These are phyloP conservation scores for Ecliptopera silaceata DNA, from an alignment of 2,888 invertebrate species.

Conservation along the genomic window DNA sequence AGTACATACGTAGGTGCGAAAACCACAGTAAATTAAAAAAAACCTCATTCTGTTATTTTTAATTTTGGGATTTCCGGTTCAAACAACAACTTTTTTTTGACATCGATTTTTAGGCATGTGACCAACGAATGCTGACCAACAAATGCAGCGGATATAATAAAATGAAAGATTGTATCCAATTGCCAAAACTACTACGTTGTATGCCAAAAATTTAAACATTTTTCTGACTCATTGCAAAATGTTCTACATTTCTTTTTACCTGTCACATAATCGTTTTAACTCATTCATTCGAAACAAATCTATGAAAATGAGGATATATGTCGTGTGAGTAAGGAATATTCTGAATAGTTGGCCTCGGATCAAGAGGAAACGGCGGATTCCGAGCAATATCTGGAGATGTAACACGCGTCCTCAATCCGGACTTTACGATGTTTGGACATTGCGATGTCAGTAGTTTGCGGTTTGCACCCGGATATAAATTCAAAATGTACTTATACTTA, in stretches of 20 bases:
- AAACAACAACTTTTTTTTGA: too few species aligned
- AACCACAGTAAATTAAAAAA: too few species aligned
- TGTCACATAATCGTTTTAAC: neutral
- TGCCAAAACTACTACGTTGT: too few species aligned
- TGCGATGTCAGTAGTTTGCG: slow-evolving; percentile 7
- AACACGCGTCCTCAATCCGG: slow-evolving; percentile 17
- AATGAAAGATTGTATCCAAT: too few species aligned
- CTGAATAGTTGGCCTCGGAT: slow-evolving; percentile 19
- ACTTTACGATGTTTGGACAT: slow-evolving; percentile 25
- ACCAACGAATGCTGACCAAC: too few species aligned
- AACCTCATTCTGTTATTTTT: too few species aligned
- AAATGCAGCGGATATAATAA: too few species aligned
- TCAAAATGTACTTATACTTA: neutral
- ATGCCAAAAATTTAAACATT: too few species aligned
- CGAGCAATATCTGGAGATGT: slow-evolving; percentile 14
- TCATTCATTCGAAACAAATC: too few species aligned
- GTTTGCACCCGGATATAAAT: slow-evolving; percentile 16
- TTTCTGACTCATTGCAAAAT: neutral
- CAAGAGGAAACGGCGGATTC: slow-evolving; percentile 19
- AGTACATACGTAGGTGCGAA: neutral
- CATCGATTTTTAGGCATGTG: too few species aligned
- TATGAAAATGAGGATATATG: neutral
- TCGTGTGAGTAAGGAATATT: slow-evolving; percentile 10
- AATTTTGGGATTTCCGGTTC: too few species aligned
- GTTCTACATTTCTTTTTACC: slow-evolving; percentile 7